phyloP scores from a whole-genome alignment of 2,888 invertebrate genomes.

The Clostera curtula region DNA sequence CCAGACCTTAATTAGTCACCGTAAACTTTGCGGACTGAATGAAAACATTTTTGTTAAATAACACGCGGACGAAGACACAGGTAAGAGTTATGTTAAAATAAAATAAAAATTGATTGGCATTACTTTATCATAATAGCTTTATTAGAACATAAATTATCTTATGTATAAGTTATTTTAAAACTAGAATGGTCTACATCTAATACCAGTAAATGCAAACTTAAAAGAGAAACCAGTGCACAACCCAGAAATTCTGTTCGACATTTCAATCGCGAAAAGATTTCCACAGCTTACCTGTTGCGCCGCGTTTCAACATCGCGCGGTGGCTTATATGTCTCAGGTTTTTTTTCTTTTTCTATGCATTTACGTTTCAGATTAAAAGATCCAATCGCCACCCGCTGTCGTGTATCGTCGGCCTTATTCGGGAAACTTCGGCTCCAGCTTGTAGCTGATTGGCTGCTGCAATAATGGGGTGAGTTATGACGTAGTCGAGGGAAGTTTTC shows the following conservation, averaged over 20 bases:
- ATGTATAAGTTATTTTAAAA: too few relatives aligned
- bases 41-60: too few relatives aligned
- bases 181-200: too few relatives aligned
- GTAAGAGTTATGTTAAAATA: too few relatives aligned
- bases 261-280: constrained; percentile 27
- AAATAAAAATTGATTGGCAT: too few relatives aligned
- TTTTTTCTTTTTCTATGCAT: constrained; percentile 70
- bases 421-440: constrained; percentile 40
- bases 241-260: constrained; percentile 1
- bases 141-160: too few relatives aligned
- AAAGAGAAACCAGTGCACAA: too few relatives aligned
- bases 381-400: constrained; percentile 65
- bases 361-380: constrained; percentile 74
- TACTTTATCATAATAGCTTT: too few relatives aligned
- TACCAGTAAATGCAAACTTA: too few relatives aligned
- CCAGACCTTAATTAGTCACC: too few relatives aligned
- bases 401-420: constrained; percentile 44
- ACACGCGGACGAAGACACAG: too few relatives aligned
- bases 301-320: constrained; percentile 38
- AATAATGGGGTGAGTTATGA: constrained; percentile 63
- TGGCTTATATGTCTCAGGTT: constrained; percentile 49
- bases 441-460: constrained; percentile 46
- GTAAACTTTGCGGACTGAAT: too few relatives aligned
- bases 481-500: constrained; percentile 69
- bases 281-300: constrained; percentile 70